Evolutionary conservation across 2,888 invertebrate species (phyloP), one percentile per base, ranked within the genome.

Genomic region (Galerucella calmariensis): DNA sequence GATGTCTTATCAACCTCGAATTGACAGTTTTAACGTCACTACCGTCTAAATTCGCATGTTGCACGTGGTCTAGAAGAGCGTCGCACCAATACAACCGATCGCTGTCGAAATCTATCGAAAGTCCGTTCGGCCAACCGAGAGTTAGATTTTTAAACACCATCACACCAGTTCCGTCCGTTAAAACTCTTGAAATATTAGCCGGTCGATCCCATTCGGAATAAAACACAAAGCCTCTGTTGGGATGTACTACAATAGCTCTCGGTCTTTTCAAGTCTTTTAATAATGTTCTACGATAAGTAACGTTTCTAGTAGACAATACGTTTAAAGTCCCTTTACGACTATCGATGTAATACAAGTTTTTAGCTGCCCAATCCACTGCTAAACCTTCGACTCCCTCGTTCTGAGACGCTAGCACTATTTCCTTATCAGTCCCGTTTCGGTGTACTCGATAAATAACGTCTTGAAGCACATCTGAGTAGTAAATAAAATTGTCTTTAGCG

Each of bases 31-130:
- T 93, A 0, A 98, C 94, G 85, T 98, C 97, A 0, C 92, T 93
- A 0, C 98, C 98, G 84, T 98, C 96, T 5, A 98, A 89, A 82
- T 94, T 94, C 0, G 97, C 94, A 85, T 98, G 97, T 84, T 98
- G 98, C 0, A 98, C 97, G 87, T 98, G 97, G 87, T 99, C 98
- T 9, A 98, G 89, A 2, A 97, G 88, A 3, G 98, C 98, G 85
- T 99, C 99, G 84, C 97, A 98, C 98, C 99, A 99, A 87, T 98
- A 99, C 0, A 99, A 89, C 35, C 97, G 90, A 86, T 98, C 94
- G 20, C 92, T 91, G 53, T 91, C 91, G 84, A 95, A 97, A 87
- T 99, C 99, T 77, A 99, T 95, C 1, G 97, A 95, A 5, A 99
- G 88, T 0, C 98, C 98, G 86, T 99, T 99, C 0, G 99, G 99